These are phyloP conservation scores for Drosophila arizonae DNA, from an alignment of 1,140 invertebrate species.

Conservation along the genomic window DNA sequence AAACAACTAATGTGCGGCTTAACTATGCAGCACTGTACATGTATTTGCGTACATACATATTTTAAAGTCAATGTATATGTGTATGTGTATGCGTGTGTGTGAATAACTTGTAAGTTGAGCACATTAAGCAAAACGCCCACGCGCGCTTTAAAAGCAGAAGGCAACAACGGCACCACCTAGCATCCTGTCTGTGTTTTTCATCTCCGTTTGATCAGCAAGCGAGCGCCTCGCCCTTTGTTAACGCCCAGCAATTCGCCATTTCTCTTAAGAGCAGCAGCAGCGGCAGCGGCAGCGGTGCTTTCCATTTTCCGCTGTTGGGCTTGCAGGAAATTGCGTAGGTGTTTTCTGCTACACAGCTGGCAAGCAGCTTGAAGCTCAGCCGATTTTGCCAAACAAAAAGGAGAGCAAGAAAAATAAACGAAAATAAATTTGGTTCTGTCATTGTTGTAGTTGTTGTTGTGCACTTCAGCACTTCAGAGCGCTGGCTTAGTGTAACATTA, in stretches of 20 bases:
- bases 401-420: not conserved
- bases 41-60: not conserved
- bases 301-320: slow-evolving; percentile 69
- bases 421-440: not conserved
- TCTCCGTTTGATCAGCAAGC: slow-evolving; percentile 29
- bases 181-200: slow-evolving; percentile 45
- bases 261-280: slow-evolving; percentile 22
- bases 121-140: slow-evolving; percentile 54
- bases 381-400: slow-evolving; percentile 15
- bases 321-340: slow-evolving; percentile 79
- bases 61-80: slow-evolving; percentile 1
- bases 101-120: slow-evolving; percentile 45
- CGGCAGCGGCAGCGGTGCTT: slow-evolving; percentile 21
- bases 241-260: slow-evolving; percentile 31
- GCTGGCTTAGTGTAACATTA: slow-evolving; percentile 71
- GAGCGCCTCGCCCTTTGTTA: not conserved
- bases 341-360: slow-evolving; percentile 52
- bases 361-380: slow-evolving; percentile 28
- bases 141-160: slow-evolving; percentile 36
- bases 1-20: slow-evolving; percentile 1
- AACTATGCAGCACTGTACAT: slow-evolving; percentile 24
- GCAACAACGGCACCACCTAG: slow-evolving; percentile 29
- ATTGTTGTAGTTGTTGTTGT: slow-evolving; percentile 35
- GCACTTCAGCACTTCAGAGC: slow-evolving; percentile 56
- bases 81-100: slow-evolving; percentile 16